Evolutionary conservation across 2,113 vertebrate species (phyloP).

Genomic region (Chauna torquata): DNA sequence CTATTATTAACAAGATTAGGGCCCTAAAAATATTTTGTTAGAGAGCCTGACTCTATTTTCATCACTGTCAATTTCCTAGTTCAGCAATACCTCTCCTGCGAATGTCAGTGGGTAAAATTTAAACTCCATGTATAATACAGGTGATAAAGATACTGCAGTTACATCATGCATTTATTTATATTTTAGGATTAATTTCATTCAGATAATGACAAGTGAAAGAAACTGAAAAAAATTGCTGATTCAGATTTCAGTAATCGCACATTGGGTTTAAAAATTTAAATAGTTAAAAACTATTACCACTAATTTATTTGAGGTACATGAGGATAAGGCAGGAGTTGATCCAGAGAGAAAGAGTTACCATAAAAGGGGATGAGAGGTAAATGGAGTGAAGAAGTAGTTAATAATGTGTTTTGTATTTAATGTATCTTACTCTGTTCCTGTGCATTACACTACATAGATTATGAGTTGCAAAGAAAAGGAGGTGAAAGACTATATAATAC

Average conservation of each 20-base stretch:
- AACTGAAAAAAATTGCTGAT: background rate
- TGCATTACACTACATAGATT: background rate
- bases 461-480: background rate
- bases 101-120: background rate
- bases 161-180: background rate
- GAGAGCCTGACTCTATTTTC: background rate
- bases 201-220: background rate
- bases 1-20: background rate
- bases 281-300: background rate
- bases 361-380: background rate
- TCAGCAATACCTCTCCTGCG: background rate
- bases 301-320: background rate
- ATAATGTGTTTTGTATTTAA: background rate
- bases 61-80: background rate
- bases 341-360: background rate
- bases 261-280: background rate
- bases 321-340: background rate
- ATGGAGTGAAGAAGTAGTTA: background rate
- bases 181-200: background rate
- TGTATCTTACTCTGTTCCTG: background rate
- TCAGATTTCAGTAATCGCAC: background rate
- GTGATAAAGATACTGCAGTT: background rate
- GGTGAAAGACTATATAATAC: too few relatives aligned
- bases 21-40: background rate
- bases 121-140: background rate